Percentiles rank a stretch among this genome's conserved stretches.
Evolutionary conservation across 2,113 vertebrate genomes (phyloP).

Genomic region (Mungos mungo): DNA sequence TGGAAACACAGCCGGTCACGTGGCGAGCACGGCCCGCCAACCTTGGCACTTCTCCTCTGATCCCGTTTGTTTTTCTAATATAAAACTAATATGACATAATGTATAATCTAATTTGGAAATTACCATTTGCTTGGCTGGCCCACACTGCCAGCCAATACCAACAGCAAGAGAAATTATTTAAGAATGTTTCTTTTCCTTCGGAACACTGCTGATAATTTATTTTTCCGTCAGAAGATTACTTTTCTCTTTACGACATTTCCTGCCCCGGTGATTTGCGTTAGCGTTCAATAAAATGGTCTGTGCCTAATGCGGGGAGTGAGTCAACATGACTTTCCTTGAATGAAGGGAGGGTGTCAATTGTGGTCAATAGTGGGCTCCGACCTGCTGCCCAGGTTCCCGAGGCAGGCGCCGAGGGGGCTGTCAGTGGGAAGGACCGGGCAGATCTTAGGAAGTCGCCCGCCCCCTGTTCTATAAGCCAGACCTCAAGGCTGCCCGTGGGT

Average conservation of each 20-base stretch:
- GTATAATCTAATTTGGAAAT: slow-evolving; percentile 84
- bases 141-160: slow-evolving; percentile 81
- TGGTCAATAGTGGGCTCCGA: not conserved
- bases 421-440: not conserved
- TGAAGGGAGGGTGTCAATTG: not conserved
- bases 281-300: slow-evolving; percentile 72
- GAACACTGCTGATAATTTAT: slow-evolving; percentile 82
- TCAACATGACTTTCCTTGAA: not conserved
- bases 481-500: not conserved
- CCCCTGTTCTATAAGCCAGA: not conserved
- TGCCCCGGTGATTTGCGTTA: slow-evolving; percentile 73
- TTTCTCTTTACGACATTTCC: slow-evolving; percentile 81
- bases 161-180: slow-evolving; percentile 80
- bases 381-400: not conserved
- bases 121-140: slow-evolving; percentile 79
- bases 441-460: not conserved
- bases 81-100: slow-evolving; percentile 83
- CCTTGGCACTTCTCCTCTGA: slow-evolving; percentile 78
- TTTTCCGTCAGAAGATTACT: slow-evolving; percentile 82
- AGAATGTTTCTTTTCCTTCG: slow-evolving; percentile 81
- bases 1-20: slow-evolving; percentile 56
- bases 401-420: not conserved
- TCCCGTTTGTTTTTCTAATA: slow-evolving; percentile 82
- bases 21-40: slow-evolving; percentile 48
- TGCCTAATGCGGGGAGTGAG: slow-evolving; percentile 40